A percentile compares a stretch with the other conserved stretches of the same genome.
Evolutionary conservation across 2,113 vertebrate genomes (phyloP).

Genomic region (Camarhynchus parvulus): DNA sequence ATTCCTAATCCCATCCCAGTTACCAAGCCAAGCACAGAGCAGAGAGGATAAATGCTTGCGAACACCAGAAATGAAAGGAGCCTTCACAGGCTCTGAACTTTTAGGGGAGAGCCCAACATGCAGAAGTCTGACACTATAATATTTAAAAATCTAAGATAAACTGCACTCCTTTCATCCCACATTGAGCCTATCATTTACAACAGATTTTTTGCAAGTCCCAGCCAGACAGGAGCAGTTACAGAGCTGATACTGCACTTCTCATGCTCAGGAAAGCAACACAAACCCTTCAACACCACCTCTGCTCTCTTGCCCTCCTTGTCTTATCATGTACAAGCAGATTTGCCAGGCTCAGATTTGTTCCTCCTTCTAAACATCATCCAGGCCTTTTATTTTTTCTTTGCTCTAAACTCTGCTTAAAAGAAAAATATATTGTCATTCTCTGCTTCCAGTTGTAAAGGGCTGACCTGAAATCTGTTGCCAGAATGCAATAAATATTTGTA

Average conservation of each 20-base stretch:
- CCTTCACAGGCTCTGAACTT: neutral
- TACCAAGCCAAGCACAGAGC: neutral
- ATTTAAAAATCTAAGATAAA: constrained; percentile 12
- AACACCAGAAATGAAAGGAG: neutral
- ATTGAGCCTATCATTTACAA: neutral
- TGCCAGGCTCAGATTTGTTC: neutral
- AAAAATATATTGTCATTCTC: neutral
- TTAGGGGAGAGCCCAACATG: neutral
- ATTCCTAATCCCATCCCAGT: neutral
- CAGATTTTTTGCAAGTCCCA: neutral
- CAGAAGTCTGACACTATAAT: neutral
- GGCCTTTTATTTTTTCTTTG: neutral
- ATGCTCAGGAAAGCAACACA: neutral
- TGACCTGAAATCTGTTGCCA: neutral
- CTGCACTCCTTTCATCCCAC: neutral
- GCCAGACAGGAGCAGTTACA: neutral
- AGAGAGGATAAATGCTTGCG: neutral
- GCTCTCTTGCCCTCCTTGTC: neutral
- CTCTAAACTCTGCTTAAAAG: neutral
- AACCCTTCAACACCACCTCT: neutral
- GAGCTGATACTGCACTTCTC: neutral
- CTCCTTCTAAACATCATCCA: neutral
- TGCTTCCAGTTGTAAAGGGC: neutral
- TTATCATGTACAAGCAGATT: neutral
- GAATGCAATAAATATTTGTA: neutral